These are phyloP conservation scores for Ganaspis sp. DNA, from an alignment of 1,140 invertebrate genomes.

Conservation along the genomic window DNA sequence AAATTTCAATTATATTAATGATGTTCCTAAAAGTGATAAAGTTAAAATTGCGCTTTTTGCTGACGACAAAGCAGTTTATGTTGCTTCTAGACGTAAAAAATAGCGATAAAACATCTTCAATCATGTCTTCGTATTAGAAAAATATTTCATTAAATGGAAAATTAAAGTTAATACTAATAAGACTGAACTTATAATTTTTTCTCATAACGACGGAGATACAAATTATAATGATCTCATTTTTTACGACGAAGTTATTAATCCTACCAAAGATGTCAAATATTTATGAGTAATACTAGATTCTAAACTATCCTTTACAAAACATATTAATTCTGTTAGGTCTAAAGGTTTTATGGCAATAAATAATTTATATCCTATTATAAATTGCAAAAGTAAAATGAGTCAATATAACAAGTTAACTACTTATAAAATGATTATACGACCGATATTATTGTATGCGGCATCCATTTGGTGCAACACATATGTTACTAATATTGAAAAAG, in stretches of 20 bases:
- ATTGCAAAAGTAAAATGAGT: not conserved
- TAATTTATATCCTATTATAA: not conserved
- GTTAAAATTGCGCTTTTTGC: too few species aligned
- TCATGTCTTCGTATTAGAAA: not conserved
- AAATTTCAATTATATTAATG: too few species aligned
- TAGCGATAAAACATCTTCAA: not conserved
- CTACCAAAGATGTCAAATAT: slow-evolving; percentile 3
- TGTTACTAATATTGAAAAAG: too few species aligned
- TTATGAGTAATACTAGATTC: slow-evolving; percentile 12
- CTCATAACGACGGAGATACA: not conserved
- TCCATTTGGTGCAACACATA: too few species aligned
- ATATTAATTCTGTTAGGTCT: not conserved
- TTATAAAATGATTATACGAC: slow-evolving; percentile 13
- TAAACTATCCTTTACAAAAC: not conserved
- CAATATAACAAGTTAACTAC: not conserved
- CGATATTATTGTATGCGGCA: not conserved
- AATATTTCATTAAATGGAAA: slow-evolving; percentile 15
- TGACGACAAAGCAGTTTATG: too few species aligned
- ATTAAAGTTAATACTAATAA: slow-evolving; percentile 10
- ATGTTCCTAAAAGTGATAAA: too few species aligned
- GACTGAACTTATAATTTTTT: slow-evolving; percentile 1
- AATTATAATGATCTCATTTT: not conserved
- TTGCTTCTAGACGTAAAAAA: too few species aligned
- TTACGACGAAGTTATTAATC: not conserved
- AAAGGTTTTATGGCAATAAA: not conserved